Conservation (phyloP, 2,888 invertebrate genomes). For the Dermolepida albohirtum region DNA sequence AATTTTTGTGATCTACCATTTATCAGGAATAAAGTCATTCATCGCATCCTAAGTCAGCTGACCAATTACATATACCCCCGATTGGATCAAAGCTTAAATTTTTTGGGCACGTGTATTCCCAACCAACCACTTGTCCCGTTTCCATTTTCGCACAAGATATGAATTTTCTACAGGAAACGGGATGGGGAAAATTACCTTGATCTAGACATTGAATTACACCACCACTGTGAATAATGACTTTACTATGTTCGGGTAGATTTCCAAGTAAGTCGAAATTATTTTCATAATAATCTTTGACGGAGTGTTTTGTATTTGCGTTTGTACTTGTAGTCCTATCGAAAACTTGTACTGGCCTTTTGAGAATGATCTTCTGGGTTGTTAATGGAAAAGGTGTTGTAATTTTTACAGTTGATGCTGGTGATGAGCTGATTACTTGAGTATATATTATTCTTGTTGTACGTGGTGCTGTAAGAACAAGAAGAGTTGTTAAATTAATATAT, state of each 20-base stretch:
- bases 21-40: constrained; percentile 61
- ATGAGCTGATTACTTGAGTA: constrained; percentile 60
- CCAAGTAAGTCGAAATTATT: constrained; percentile 72
- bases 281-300: constrained; percentile 70
- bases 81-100: constrained; percentile 89
- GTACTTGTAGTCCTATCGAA: constrained; percentile 22
- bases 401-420: constrained; percentile 53
- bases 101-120: constrained; percentile 90
- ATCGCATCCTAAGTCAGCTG: constrained; percentile 82
- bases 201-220: constrained; percentile 87
- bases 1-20: neutral
- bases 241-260: constrained; percentile 69
- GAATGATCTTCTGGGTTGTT: constrained; percentile 29
- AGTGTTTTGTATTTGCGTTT: constrained; percentile 31
- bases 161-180: constrained; percentile 89
- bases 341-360: constrained; percentile 28
- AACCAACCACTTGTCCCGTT: constrained; percentile 81
- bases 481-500: neutral
- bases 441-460: constrained; percentile 59
- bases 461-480: constrained; percentile 15
- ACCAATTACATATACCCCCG: constrained; percentile 93
- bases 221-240: constrained; percentile 73
- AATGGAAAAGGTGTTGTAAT: constrained; percentile 34
- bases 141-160: constrained; percentile 90
- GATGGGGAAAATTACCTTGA: constrained; percentile 92